Conservation (phyloP, 2,888 invertebrate genomes). For the Diplazon laetatorius region DNA sequence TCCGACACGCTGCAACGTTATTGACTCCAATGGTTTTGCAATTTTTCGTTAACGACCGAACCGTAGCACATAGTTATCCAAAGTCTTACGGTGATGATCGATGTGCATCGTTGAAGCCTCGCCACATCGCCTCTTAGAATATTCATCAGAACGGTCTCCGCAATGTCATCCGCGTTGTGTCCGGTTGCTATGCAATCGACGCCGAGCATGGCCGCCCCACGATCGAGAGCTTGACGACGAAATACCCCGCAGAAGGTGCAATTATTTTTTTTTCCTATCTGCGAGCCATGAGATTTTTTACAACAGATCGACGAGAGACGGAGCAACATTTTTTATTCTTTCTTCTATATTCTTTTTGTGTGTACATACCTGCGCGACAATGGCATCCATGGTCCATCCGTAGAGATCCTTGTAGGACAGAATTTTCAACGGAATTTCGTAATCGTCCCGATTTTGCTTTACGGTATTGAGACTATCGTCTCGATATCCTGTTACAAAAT, state of each 20-base stretch:
- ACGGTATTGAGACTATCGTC: conserved; percentile 99
- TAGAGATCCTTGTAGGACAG: conserved; percentile 98
- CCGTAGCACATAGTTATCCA: too few species aligned
- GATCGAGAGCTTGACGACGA: conserved; percentile 96
- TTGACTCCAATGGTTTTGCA: too few species aligned
- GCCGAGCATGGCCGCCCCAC: conserved; percentile 94
- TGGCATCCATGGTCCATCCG: conserved; percentile 99
- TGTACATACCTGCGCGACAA: conserved; percentile 89
- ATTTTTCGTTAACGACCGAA: too few species aligned
- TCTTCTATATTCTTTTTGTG: background rate
- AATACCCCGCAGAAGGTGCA: conserved; percentile 99
- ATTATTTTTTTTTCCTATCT: conserved; percentile 95
- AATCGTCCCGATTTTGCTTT: conserved; percentile 96
- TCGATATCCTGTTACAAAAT: conserved; percentile 86
- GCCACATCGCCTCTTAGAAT: conserved; percentile 98
- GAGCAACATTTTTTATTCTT: too few species aligned
- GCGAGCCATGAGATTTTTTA: conserved; percentile 68
- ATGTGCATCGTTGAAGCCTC: conserved; percentile 94
- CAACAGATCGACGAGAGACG: too few species aligned
- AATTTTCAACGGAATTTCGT: conserved; percentile 96
- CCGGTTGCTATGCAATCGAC: conserved; percentile 98
- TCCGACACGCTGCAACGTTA: too few species aligned
- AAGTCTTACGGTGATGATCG: conserved; percentile 90
- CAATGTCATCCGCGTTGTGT: conserved; percentile 98
- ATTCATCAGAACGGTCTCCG: conserved; percentile 99